These are phyloP conservation scores for Meteorus cinctellus DNA, from an alignment of 2,888 invertebrate genomes.

Conservation along the genomic window DNA sequence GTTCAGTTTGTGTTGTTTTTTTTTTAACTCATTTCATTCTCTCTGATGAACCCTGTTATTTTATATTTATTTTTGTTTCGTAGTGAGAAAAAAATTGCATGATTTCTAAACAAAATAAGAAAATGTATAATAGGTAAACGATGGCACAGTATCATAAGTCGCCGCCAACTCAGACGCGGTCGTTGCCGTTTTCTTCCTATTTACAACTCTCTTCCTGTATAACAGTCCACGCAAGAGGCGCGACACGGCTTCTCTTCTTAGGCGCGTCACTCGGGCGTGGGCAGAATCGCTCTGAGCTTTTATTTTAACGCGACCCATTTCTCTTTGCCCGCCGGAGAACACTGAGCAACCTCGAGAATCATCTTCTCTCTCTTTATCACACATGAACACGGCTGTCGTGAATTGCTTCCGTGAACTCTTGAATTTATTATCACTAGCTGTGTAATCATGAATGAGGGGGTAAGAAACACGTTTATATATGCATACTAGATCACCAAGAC, in stretches of 20 bases:
- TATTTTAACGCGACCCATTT: slow-evolving; percentile 64
- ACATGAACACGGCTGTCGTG: slow-evolving; percentile 37
- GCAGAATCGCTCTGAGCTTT: slow-evolving; percentile 60
- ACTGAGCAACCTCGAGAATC: slow-evolving; percentile 28
- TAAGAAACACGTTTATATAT: slow-evolving; percentile 6
- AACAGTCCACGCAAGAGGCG: slow-evolving; percentile 19
- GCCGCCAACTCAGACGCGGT: slow-evolving; percentile 27
- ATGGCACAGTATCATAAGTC: slow-evolving; percentile 19
- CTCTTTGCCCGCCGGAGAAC: slow-evolving; percentile 47
- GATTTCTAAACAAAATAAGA: background rate
- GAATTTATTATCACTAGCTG: slow-evolving; percentile 41
- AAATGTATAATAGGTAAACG: background rate
- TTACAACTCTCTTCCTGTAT: slow-evolving; percentile 40
- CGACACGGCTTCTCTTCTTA: slow-evolving; percentile 28
- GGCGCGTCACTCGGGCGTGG: slow-evolving; percentile 54
- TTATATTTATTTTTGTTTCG: slow-evolving; percentile 1
- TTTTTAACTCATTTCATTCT: background rate
- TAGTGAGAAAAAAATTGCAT: background rate
- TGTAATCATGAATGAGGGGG: slow-evolving; percentile 24
- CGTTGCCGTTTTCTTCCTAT: slow-evolving; percentile 40
- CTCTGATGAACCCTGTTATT: background rate
- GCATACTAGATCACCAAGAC: slow-evolving; percentile 12
- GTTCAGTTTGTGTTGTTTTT: background rate
- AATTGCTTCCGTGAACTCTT: slow-evolving; percentile 52
- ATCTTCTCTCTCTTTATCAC: slow-evolving; percentile 5